Base-by-base conservation (phyloP, 1,140 invertebrate genomes). In the Tetramorium parvispinum region DNA sequence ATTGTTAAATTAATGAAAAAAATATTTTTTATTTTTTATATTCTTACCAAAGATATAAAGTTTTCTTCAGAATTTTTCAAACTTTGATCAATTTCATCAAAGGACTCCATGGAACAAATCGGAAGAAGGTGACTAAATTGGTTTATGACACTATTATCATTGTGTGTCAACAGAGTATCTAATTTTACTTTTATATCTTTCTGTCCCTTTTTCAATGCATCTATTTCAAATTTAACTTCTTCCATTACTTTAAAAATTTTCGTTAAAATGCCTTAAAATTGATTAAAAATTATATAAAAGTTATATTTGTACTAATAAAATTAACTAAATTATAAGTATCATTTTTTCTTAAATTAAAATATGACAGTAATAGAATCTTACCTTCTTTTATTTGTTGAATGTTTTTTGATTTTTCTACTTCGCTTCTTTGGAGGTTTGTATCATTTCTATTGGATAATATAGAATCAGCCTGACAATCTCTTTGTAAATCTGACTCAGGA, bases 21-120 rank as follows among this genome's bases (percentile, higher is more conserved):
- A 3, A 21, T 37, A 37, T 37, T 37, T 3, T 37, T 68, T 43
- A 11, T 46, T 46, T 68, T 68, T 21, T 68, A 46, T 68, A 46
- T 46, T 46, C 10, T 68, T 70, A 70, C 21, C 40, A 49, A 27
- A 70, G 66, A 70, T 70, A 7, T 7, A 70, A 70, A 70, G 21
- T 70, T 43, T 8, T 70, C 21, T 8, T 49, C 21, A 70, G 66
- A 70, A 5, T 49, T 49, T 24, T 3, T 1, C 66, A 70, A 49
- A 70, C 3, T 24, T 3, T 70, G 1, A 49, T 70, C 66, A 46
- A 70, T 70, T 49, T 70, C 66, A 10, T 51, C 10, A 11, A 70
- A 70, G 32, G 21, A 51, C 6, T 70, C 46, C 1, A 70, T 8
- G 18, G 66, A 51, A 51, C 46, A 6, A 32, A 70, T 51, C 2